These are phyloP conservation scores for Pelvicachromis taeniatus DNA, from an alignment of 2,113 vertebrate species.

Conservation along the genomic window DNA sequence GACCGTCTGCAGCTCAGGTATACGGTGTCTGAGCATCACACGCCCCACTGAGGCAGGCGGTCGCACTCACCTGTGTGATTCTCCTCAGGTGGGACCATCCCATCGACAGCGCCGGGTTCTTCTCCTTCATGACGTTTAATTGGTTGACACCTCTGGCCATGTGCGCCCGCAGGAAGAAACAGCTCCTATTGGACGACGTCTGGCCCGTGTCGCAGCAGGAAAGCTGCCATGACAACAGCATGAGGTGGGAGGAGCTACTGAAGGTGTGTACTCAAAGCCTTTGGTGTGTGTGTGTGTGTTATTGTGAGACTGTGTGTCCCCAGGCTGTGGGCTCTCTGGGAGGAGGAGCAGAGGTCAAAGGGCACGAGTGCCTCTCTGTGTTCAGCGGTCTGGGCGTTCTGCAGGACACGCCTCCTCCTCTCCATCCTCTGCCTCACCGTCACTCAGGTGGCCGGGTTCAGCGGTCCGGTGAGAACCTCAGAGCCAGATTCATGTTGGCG, in stretches of 20 bases:
- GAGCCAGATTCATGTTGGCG: not conserved
- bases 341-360: conserved; percentile 77
- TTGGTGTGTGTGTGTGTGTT: not conserved
- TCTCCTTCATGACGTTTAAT: conserved; percentile 92
- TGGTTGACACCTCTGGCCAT: conserved; percentile 86
- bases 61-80: not conserved
- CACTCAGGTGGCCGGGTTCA: conserved; percentile 90
- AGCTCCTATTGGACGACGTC: conserved; percentile 82
- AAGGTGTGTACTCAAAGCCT: accelerated
- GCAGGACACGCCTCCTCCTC: conserved; percentile 84
- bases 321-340: conserved; percentile 86
- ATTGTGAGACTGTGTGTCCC: not conserved
- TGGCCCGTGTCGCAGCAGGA: conserved; percentile 86
- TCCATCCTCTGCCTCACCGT: conserved; percentile 91
- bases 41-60: not conserved
- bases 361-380: conserved; percentile 82
- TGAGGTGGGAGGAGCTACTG: conserved; percentile 73
- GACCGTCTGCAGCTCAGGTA: not conserved
- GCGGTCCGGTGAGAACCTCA: conserved; percentile 85
- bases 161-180: conserved; percentile 81
- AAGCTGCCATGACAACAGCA: conserved; percentile 83
- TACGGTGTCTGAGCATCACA: not conserved
- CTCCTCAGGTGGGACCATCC: conserved; percentile 81
- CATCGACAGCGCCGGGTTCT: conserved; percentile 87
- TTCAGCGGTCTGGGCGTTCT: conserved; percentile 85